Conservation (phyloP, 2,888 invertebrate species). For the Tridacna crocea region DNA sequence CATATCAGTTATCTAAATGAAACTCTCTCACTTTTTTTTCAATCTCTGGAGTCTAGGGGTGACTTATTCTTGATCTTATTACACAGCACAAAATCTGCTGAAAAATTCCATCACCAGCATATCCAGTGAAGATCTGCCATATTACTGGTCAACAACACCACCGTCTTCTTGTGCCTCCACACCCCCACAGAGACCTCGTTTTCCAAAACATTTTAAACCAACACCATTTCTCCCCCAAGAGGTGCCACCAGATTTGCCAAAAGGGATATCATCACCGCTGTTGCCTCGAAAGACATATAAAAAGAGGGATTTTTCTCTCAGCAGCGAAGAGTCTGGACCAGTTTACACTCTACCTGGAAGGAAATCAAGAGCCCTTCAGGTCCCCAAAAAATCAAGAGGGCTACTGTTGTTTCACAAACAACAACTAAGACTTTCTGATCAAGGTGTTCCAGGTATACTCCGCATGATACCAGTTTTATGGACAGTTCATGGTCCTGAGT, state of each 20-base stretch:
- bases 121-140: slow-evolving; percentile 36
- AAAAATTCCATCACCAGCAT: slow-evolving; percentile 30
- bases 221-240: slow-evolving; percentile 52
- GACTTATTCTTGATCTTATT: slow-evolving; percentile 4
- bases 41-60: slow-evolving; percentile 5
- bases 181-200: slow-evolving; percentile 56
- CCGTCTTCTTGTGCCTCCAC: slow-evolving; percentile 58
- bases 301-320: slow-evolving; percentile 45
- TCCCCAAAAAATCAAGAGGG: slow-evolving; percentile 69
- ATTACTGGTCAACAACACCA: slow-evolving; percentile 40
- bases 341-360: slow-evolving; percentile 17
- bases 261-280: background rate
- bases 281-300: background rate
- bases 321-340: slow-evolving; percentile 41
- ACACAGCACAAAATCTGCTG: slow-evolving; percentile 26
- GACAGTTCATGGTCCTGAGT: slow-evolving; percentile 6
- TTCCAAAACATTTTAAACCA: slow-evolving; percentile 58
- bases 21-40: slow-evolving; percentile 17
- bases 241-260: slow-evolving; percentile 29
- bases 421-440: slow-evolving; percentile 67
- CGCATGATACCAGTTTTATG: slow-evolving; percentile 17
- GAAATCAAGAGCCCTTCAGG: slow-evolving; percentile 1
- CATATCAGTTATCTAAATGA: slow-evolving; percentile 3
- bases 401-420: slow-evolving; percentile 75
- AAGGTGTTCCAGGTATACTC: slow-evolving; percentile 7